These are phyloP conservation scores for Morpho deidamia DNA, from an alignment of 2,888 invertebrate species.

Conservation along the genomic window DNA sequence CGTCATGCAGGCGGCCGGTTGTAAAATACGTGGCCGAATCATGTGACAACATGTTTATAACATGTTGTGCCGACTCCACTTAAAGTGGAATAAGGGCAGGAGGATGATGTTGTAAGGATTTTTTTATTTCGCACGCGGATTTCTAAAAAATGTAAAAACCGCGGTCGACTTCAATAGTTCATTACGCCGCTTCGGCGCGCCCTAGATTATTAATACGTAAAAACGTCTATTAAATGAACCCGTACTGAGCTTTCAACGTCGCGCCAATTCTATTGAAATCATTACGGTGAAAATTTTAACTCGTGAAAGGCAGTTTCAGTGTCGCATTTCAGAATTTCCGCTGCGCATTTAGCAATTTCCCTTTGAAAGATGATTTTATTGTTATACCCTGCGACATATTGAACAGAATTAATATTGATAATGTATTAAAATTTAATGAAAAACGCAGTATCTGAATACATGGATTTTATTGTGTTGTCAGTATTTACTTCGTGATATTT, in stretches of 20 bases:
- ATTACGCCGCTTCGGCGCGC: conserved; percentile 27
- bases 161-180: conserved; percentile 29
- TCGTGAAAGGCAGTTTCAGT: conserved; percentile 1
- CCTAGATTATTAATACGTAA: conserved; percentile 23
- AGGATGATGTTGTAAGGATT: too few species aligned
- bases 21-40: too few species aligned
- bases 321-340: conserved; percentile 2
- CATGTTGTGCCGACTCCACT: too few species aligned
- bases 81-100: too few species aligned
- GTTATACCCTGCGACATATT: background rate
- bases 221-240: conserved; percentile 15
- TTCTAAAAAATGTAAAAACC: conserved; percentile 11
- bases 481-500: too few species aligned
- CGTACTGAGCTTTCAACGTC: conserved; percentile 16
- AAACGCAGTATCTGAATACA: too few species aligned
- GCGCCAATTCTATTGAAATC: conserved; percentile 14
- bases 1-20: too few species aligned
- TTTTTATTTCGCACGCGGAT: background rate
- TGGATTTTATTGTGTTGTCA: too few species aligned
- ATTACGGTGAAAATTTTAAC: conserved; percentile 15
- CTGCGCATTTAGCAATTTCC: conserved; percentile 4
- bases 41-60: too few species aligned
- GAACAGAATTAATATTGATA: too few species aligned
- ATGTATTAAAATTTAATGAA: too few species aligned
- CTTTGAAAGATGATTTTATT: conserved; percentile 1